Conservation (phyloP, 2,888 invertebrate genomes). For the Xanthia icteritia region DNA sequence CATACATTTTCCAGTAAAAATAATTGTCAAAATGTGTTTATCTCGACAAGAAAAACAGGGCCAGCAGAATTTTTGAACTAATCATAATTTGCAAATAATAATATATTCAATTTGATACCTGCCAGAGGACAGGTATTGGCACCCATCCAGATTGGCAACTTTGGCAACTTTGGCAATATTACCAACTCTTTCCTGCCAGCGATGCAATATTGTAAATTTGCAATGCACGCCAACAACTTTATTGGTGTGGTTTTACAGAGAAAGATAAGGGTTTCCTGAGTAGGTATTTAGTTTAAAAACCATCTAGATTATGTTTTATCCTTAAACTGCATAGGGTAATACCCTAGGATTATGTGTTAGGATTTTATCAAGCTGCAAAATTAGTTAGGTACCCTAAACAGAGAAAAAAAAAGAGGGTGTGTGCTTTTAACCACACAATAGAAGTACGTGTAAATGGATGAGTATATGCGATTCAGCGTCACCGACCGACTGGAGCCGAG, state of each 20-base stretch:
- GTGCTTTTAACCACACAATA: too few relatives aligned
- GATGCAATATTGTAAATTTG: slow-evolving; percentile 31
- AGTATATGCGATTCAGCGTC: too few relatives aligned
- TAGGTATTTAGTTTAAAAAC: not conserved
- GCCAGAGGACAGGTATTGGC: slow-evolving; percentile 23
- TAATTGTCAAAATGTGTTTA: not conserved
- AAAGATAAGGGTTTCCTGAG: not conserved
- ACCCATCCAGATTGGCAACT: slow-evolving; percentile 20
- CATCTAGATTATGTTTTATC: not conserved
- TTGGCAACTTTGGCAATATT: slow-evolving; percentile 25
- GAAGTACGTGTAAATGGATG: too few relatives aligned
- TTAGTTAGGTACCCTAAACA: too few relatives aligned
- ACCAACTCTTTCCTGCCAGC: slow-evolving; percentile 19
- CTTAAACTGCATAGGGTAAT: too few relatives aligned
- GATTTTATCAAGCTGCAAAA: too few relatives aligned
- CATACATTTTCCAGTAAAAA: not conserved
- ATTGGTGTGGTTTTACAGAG: not conserved
- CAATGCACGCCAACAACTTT: slow-evolving; percentile 9
- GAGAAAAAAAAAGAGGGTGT: too few relatives aligned
- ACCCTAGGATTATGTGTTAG: too few relatives aligned
- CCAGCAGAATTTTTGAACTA: not conserved
- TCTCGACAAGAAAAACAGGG: not conserved
- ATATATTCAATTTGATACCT: slow-evolving; percentile 21
- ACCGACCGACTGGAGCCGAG: too few relatives aligned
- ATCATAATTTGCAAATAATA: slow-evolving; percentile 4